Conservation (phyloP, 2,113 vertebrate genomes). For the Rhodinocichla rosea region DNA sequence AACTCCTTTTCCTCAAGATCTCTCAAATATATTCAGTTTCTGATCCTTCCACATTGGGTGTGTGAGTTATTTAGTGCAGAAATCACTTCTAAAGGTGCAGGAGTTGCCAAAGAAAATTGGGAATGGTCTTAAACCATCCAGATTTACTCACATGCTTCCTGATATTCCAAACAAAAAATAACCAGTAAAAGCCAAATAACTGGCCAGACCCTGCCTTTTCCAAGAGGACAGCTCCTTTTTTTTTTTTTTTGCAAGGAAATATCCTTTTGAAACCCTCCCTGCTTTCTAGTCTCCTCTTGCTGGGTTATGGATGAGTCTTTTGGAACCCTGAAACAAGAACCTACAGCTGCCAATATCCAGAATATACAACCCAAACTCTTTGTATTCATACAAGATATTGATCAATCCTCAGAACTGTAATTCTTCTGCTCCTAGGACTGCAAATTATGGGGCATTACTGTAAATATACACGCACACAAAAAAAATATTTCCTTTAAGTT, state of each 20-base stretch:
- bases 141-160: background rate
- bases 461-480: background rate
- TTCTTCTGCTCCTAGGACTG: background rate
- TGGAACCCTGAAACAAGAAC: background rate
- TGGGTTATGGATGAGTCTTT: background rate
- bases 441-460: background rate
- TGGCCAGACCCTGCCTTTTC: background rate
- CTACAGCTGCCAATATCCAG: background rate
- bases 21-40: background rate
- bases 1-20: background rate
- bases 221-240: background rate
- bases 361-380: background rate
- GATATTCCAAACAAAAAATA: background rate
- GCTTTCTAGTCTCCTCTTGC: background rate
- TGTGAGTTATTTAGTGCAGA: background rate
- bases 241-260: background rate
- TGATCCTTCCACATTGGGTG: accelerated
- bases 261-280: background rate
- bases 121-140: background rate
- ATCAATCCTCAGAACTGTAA: background rate
- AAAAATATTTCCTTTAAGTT: conserved; percentile 28
- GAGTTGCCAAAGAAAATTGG: background rate
- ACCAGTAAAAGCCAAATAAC: background rate
- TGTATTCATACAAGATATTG: background rate
- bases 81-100: background rate